Evolutionary conservation across 2,797 vertebrate genomes (phyloP).

Genomic region (Pterois miles): DNA sequence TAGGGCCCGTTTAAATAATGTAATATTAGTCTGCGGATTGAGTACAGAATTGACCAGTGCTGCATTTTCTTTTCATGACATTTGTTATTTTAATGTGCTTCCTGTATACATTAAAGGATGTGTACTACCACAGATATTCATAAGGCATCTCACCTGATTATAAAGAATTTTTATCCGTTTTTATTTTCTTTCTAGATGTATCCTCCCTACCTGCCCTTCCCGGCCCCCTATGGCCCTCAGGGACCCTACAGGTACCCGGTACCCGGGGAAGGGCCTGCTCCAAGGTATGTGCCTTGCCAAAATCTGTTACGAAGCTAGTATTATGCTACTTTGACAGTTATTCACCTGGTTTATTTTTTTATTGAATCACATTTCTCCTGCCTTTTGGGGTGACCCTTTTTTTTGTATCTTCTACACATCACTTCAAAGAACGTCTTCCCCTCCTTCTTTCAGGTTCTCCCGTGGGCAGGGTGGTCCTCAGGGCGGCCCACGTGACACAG

Average conservation of each 20-base stretch:
- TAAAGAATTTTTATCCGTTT: neutral
- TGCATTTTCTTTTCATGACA: neutral
- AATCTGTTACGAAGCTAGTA: neutral
- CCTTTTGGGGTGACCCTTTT: neutral
- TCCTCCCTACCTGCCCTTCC: conserved; percentile 92
- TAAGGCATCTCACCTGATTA: neutral
- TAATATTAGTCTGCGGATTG: neutral
- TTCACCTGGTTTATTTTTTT: neutral
- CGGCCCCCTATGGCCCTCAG: conserved; percentile 91
- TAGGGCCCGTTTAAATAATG: neutral
- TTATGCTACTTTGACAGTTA: neutral
- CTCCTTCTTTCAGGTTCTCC: conserved; percentile 82
- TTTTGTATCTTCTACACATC: neutral
- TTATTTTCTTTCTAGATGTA: conserved; percentile 87
- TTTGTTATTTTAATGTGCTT: neutral
- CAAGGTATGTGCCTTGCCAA: conserved; percentile 79
- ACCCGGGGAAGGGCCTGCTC: conserved; percentile 86
- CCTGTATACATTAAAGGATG: neutral
- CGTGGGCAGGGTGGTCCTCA: conserved; percentile 83
- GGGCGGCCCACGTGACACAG: conserved; percentile 81
- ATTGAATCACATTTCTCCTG: neutral
- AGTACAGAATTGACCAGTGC: neutral
- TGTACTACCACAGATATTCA: neutral
- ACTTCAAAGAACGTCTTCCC: neutral
- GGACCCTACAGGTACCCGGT: conserved; percentile 90